These are phyloP conservation scores for Girardia tigrina DNA, from an alignment of 2,888 invertebrate genomes.

Conservation along the genomic window DNA sequence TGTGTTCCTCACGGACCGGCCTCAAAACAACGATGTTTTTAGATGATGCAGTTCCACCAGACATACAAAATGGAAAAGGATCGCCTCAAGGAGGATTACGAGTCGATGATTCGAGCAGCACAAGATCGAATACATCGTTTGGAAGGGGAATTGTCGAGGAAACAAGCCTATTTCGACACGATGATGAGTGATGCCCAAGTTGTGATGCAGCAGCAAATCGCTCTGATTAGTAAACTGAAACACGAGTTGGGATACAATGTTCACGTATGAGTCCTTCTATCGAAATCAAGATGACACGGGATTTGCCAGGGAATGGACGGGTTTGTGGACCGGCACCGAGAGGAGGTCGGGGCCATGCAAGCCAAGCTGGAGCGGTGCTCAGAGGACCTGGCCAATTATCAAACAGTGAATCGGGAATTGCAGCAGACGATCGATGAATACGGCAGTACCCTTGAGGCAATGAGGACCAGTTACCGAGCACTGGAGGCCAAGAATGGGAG, in stretches of 20 bases:
- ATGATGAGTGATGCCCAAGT: conserved; percentile 8
- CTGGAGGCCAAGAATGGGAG: not conserved
- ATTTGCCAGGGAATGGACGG: not conserved
- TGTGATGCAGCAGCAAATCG: not conserved
- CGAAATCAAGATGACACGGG: not conserved
- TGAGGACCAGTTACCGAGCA: not conserved
- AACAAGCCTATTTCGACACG: not conserved
- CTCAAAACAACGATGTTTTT: not conserved
- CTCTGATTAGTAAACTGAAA: conserved; percentile 1
- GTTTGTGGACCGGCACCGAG: not conserved
- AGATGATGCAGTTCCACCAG: not conserved
- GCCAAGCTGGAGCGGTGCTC: not conserved
- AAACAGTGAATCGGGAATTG: not conserved
- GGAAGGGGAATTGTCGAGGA: not conserved
- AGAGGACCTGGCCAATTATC: not conserved
- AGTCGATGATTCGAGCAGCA: not conserved
- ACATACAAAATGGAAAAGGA: not conserved
- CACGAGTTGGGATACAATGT: not conserved
- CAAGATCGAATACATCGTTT: not conserved
- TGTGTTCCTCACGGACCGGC: not conserved
- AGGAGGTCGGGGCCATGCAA: not conserved
- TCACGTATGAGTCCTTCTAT: not conserved
- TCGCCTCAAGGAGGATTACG: not conserved
- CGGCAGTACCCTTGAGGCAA: not conserved
- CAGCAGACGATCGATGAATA: not conserved